A percentile compares a stretch with the other conserved stretches of the same genome.
Conservation (phyloP, 2,888 invertebrate species). For the Gastracanthus pulcherrimus region DNA sequence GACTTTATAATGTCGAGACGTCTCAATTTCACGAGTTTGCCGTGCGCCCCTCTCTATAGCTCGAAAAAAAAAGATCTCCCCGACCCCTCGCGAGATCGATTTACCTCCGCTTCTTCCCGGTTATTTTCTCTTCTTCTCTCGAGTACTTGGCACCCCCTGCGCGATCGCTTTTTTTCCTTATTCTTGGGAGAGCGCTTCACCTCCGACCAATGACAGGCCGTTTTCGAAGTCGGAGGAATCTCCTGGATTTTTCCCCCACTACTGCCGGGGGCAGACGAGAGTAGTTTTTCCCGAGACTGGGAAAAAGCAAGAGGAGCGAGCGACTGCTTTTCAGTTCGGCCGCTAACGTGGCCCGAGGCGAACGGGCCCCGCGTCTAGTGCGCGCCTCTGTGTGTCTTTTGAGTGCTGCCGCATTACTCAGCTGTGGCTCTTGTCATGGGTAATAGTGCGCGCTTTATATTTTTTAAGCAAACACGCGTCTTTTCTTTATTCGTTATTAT, state of each 20-base stretch:
- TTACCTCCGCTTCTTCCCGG: constrained; percentile 49
- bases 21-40: constrained; percentile 75
- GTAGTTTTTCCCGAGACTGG: constrained; percentile 66
- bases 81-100: constrained; percentile 60
- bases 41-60: constrained; percentile 22
- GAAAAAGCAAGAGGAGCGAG: constrained; percentile 58
- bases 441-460: background rate
- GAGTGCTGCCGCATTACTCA: background rate
- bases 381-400: background rate
- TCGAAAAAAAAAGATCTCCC: constrained; percentile 58
- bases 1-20: constrained; percentile 73
- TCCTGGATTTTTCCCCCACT: background rate
- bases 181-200: constrained; percentile 15
- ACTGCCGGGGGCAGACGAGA: background rate
- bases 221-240: background rate
- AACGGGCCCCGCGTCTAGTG: constrained; percentile 1
- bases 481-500: background rate
- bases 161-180: constrained; percentile 55
- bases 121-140: constrained; percentile 33
- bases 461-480: constrained; percentile 1
- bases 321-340: constrained; percentile 55
- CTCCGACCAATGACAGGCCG: constrained; percentile 61
- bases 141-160: constrained; percentile 55
- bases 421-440: constrained; percentile 26
- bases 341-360: constrained; percentile 55